Evolutionary conservation across 2,888 invertebrate species (phyloP).

Genomic region (Mycogona germanica): DNA sequence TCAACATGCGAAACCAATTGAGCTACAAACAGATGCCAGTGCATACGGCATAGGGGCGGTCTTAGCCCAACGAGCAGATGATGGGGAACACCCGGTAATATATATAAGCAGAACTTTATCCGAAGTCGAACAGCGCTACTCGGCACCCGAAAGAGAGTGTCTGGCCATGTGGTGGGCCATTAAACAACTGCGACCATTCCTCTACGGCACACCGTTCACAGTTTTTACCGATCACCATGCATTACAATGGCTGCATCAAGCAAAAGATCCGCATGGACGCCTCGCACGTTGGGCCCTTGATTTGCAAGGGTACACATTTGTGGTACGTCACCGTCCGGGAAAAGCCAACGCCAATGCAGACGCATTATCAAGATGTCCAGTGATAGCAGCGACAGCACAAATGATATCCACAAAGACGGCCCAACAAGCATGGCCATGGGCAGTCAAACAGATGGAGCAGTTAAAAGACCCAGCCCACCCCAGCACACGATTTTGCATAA

Average conservation of each 20-base stretch:
- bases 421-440: no score
- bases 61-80: neutral
- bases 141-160: conserved; percentile 26
- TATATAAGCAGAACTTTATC: conserved; percentile 22
- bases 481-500: no score
- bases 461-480: no score
- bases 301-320: no score
- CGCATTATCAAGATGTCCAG: no score
- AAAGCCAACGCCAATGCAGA: no score
- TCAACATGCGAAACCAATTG: neutral
- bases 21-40: neutral
- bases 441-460: no score
- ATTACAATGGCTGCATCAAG: conserved; percentile 19
- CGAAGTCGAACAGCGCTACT: conserved; percentile 23
- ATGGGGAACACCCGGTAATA: conserved; percentile 13
- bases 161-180: conserved; percentile 25
- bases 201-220: conserved; percentile 24
- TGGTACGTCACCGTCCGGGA: no score
- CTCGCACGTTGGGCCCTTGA: no score
- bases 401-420: no score
- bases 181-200: conserved; percentile 24
- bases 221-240: conserved; percentile 27
- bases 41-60: neutral
- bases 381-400: no score
- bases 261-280: conserved; percentile 12